Percentiles rank a stretch among this genome's conserved stretches.
Evolutionary conservation across 2,113 vertebrate genomes (phyloP).

Genomic region (Gymnobelideus leadbeateri): DNA sequence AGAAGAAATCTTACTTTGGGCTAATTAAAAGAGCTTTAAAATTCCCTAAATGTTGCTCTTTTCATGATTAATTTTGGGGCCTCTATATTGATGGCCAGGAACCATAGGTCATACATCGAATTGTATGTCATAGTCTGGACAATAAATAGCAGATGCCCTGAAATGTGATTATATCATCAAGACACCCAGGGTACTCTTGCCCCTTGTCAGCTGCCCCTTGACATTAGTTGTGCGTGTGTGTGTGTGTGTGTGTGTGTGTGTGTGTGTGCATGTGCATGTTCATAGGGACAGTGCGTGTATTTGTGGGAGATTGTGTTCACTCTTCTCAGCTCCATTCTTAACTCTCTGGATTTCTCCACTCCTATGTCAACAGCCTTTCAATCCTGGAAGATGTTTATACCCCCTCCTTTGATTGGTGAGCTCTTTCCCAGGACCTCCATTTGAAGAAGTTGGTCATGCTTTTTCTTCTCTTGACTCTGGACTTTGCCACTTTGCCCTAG

Average conservation of each 20-base stretch:
- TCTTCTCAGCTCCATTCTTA: background rate
- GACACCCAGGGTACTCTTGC: background rate
- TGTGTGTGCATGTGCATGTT: background rate
- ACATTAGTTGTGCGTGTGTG: background rate
- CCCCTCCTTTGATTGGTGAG: background rate
- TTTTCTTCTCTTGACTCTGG: background rate
- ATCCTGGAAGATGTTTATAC: background rate
- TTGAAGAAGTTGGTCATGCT: background rate
- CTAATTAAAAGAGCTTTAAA: background rate
- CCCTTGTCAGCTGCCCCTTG: background rate
- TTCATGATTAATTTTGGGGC: background rate
- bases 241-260: background rate
- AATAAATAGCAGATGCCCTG: background rate
- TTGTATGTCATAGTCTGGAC: background rate
- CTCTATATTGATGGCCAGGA: background rate
- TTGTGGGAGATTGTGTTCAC: background rate
- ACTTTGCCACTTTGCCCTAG: background rate
- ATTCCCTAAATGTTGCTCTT: background rate
- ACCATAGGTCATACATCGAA: background rate
- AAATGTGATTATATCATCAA: background rate
- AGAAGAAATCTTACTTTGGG: background rate
- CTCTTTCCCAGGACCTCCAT: background rate
- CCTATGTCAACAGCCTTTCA: background rate
- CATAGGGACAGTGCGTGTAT: background rate
- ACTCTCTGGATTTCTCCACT: background rate